phyloP scores from a whole-genome alignment of 2,888 invertebrate genomes.

The Phortica magna region DNA sequence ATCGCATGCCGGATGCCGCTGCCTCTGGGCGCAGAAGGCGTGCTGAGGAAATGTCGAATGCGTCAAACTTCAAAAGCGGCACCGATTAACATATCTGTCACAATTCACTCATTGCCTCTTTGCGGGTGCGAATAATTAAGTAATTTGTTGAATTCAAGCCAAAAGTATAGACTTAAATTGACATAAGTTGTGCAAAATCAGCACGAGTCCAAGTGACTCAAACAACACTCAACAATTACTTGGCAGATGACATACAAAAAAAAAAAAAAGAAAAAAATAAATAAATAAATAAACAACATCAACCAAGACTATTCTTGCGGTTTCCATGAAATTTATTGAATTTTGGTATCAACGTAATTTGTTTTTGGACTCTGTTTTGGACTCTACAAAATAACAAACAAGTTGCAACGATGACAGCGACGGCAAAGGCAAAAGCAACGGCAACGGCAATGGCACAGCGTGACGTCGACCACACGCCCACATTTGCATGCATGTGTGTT shows the following conservation, averaged over 20 bases:
- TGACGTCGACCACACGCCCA: conserved; percentile 41
- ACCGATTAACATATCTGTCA: no score
- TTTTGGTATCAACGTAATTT: conserved; percentile 52
- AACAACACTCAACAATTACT: no score
- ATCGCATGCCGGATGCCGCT: not conserved
- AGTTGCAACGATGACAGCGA: conserved; percentile 24
- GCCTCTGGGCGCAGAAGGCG: not conserved
- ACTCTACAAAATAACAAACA: conserved; percentile 1
- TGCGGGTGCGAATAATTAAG: no score
- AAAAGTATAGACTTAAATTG: no score
- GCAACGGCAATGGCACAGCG: not conserved
- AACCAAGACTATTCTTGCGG: no score
- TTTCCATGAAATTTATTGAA: conserved; percentile 31
- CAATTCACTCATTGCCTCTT: no score
- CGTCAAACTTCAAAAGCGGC: conserved; percentile 50
- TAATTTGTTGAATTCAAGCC: no score
- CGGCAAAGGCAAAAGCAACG: not conserved
- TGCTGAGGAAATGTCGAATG: conserved; percentile 50
- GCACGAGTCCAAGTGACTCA: no score
- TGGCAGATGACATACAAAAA: no score
- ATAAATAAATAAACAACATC: not conserved
- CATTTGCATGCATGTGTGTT: conserved; percentile 25
- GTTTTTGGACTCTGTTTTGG: no score
- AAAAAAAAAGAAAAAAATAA: no score
- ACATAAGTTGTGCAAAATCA: no score